These are phyloP conservation scores for Cebidichthys violaceus DNA, from an alignment of 2,113 vertebrate species.

Conservation along the genomic window DNA sequence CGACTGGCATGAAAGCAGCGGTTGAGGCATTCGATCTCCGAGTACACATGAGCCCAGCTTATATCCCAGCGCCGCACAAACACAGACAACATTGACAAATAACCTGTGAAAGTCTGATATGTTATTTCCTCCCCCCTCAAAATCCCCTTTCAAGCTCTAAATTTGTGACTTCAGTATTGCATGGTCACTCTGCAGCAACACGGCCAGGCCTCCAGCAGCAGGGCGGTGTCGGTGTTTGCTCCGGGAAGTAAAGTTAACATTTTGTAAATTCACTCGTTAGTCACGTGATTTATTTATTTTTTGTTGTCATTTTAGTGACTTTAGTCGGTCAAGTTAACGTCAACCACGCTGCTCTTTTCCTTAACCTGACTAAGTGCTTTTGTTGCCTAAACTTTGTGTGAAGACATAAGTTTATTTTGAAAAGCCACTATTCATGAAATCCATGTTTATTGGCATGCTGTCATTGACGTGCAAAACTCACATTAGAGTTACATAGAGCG, in stretches of 20 bases:
- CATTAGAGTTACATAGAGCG: too few relatives aligned
- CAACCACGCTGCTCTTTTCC: too few relatives aligned
- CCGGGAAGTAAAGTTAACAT: background rate
- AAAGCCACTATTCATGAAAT: too few relatives aligned
- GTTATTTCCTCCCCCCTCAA: slow-evolving; percentile 15
- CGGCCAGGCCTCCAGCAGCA: background rate
- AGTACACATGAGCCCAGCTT: slow-evolving; percentile 43
- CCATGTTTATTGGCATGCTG: too few relatives aligned
- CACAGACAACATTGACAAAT: slow-evolving; percentile 31
- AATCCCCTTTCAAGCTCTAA: slow-evolving; percentile 32
- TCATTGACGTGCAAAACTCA: too few relatives aligned
- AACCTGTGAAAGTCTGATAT: slow-evolving; percentile 32
- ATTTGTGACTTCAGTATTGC: slow-evolving; percentile 12
- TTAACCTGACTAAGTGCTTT: too few relatives aligned
- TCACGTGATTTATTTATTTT: background rate
- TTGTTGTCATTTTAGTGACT: background rate
- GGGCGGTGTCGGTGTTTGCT: background rate
- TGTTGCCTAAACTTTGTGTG: too few relatives aligned
- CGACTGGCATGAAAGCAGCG: slow-evolving; percentile 45
- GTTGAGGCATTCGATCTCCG: slow-evolving; percentile 16
- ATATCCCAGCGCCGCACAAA: slow-evolving; percentile 29
- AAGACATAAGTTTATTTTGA: too few relatives aligned
- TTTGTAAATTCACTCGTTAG: background rate
- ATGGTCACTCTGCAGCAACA: slow-evolving; percentile 14
- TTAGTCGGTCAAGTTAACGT: background rate